phyloP scores from a whole-genome alignment of 2,888 invertebrate genomes.

The Caenorhabditis virilis region DNA sequence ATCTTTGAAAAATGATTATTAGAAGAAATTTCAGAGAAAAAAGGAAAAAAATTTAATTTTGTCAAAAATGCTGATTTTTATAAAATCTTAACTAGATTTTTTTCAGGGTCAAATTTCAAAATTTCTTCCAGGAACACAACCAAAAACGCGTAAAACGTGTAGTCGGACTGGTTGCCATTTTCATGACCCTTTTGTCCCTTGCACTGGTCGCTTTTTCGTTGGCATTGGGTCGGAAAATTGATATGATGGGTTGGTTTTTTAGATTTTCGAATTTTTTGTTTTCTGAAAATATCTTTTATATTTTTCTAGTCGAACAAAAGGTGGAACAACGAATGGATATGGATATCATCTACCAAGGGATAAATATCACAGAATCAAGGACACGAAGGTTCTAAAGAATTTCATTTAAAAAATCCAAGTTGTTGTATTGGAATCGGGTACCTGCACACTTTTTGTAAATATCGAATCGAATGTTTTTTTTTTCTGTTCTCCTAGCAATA shows the following conservation, averaged over 20 bases:
- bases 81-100: too few relatives aligned
- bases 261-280: background rate
- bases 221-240: slow-evolving; percentile 66
- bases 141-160: slow-evolving; percentile 63
- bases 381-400: too few relatives aligned
- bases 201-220: slow-evolving; percentile 62
- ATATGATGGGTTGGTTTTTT: slow-evolving; percentile 57
- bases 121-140: slow-evolving; percentile 53
- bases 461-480: too few relatives aligned
- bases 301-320: slow-evolving; percentile 36
- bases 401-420: too few relatives aligned
- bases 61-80: too few relatives aligned
- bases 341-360: slow-evolving; percentile 27
- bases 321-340: slow-evolving; percentile 38
- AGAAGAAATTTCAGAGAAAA: too few relatives aligned
- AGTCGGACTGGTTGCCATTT: slow-evolving; percentile 60
- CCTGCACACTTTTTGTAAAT: too few relatives aligned
- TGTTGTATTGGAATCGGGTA: too few relatives aligned
- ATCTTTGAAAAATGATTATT: too few relatives aligned
- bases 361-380: slow-evolving; percentile 20
- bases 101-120: too few relatives aligned
- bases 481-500: too few relatives aligned
- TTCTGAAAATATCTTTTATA: background rate
- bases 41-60: too few relatives aligned
- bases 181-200: slow-evolving; percentile 58